Evolutionary conservation across 2,113 vertebrate genomes (phyloP).

Genomic region (Periophthalmodon schlosseri): DNA sequence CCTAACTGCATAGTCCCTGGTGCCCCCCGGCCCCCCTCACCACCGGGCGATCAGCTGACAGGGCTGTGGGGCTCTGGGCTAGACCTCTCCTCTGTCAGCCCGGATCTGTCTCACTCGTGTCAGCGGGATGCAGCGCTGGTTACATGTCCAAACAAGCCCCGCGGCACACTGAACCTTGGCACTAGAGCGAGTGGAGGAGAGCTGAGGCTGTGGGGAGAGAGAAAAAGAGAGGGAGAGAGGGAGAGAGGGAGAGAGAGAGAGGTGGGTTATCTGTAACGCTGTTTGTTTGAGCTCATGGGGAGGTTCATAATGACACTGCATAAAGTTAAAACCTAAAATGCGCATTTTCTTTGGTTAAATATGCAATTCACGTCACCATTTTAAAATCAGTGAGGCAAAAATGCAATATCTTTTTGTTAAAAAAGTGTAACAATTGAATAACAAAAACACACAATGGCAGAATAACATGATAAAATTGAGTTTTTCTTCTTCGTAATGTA

Average conservation of each 20-base stretch:
- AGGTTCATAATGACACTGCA: conserved; percentile 30
- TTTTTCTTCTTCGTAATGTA: no score
- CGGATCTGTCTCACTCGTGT: conserved; percentile 58
- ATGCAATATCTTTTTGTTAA: neutral
- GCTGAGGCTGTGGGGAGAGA: conserved; percentile 44
- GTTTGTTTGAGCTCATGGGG: conserved; percentile 16
- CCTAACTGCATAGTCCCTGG: conserved; percentile 97
- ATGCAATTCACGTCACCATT: neutral
- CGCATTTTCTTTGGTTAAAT: neutral
- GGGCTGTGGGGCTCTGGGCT: conserved; percentile 28
- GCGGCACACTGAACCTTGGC: conserved; percentile 72
- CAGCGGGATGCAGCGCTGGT: conserved; percentile 64
- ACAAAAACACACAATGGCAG: no score
- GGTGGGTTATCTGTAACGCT: conserved; percentile 4
- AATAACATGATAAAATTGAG: no score
- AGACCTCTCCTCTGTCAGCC: conserved; percentile 50
- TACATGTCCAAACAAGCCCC: conserved; percentile 76
- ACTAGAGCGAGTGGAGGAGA: conserved; percentile 49
- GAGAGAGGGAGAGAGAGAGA: neutral
- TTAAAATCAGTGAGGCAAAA: neutral
- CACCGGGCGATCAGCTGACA: conserved; percentile 76
- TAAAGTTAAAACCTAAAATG: neutral
- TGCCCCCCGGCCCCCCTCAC: conserved; percentile 73
- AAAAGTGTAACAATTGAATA: neutral
- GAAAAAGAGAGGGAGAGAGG: conserved; percentile 28